Percentiles rank a stretch among this genome's conserved stretches.
Evolutionary conservation across 1,140 invertebrate species (phyloP).

Genomic region (Drosophila ohnishii): DNA sequence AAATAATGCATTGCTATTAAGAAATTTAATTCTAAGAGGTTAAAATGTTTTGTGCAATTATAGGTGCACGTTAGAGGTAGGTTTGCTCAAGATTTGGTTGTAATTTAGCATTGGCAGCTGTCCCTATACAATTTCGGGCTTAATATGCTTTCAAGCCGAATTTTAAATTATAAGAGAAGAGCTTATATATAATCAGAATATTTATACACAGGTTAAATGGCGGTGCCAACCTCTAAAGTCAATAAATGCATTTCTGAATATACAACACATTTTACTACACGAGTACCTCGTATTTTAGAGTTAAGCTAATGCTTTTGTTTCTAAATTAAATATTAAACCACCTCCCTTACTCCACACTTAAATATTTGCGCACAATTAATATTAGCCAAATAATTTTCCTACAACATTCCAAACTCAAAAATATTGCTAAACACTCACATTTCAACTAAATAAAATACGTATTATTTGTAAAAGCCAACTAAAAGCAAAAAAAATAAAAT

Average conservation of each 20-base stretch:
- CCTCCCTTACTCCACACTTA: background rate
- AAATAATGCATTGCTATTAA: background rate
- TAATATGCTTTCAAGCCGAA: background rate
- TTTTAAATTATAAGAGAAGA: background rate
- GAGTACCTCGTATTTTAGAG: no score
- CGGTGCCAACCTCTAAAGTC: no score
- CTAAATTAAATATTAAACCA: slow-evolving; percentile 22
- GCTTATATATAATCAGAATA: no score
- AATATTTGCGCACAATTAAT: slow-evolving; percentile 14
- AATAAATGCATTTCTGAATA: no score
- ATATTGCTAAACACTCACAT: background rate
- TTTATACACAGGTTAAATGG: no score
- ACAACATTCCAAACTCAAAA: background rate
- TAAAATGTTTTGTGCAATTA: background rate
- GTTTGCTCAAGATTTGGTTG: no score
- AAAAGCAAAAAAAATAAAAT: slow-evolving; percentile 20
- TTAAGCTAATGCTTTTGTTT: no score
- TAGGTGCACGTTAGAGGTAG: background rate
- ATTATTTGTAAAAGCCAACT: background rate
- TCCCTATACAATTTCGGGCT: background rate
- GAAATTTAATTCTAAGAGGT: background rate
- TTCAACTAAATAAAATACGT: background rate
- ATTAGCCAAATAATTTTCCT: background rate
- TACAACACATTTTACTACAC: no score
- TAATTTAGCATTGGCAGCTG: background rate